Evolutionary conservation across 2,113 vertebrate genomes (phyloP), one percentile per base, ranked within the genome.

Genomic region (Propithecus coquereli): DNA sequence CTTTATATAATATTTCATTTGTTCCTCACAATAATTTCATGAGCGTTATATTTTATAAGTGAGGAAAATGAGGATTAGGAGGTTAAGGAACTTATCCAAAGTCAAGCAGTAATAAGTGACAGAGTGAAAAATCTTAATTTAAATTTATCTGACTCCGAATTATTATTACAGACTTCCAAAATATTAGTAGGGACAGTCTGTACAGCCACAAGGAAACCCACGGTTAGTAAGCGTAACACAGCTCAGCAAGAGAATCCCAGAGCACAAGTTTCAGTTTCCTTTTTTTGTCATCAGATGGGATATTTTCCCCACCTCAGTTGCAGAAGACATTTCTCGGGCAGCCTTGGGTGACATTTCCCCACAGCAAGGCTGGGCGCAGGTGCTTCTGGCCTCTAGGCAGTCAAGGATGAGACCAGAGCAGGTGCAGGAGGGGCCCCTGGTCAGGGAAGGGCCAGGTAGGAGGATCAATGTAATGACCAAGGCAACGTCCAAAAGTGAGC

Each of bases 211-310:
- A 1, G 16, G 71, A 66, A 43, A 34, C 37, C 54, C 4, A 17
- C 5, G 4, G 0, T 59, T 18, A 30, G 47, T 8, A 0, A 54
- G 73, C 10, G 5, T 1, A n/a, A 9, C 1, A 3, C 5, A 8
- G 37, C 43, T n/a, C n/a, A 27, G 12, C 16, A 1, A 20, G 8
- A 3, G 43, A 34, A 6, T 47, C 37, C 76, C 17, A 37, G 59
- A 43, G 25, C 22, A 13, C 32, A 34, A 8, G 16, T n/a, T 11
- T 40, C 16, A 2, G 5, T 16, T 11, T 74, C 43, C 43, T 10
- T 9, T 27, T 27, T 68, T 23, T 71, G n/a, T 79, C 23, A 47
- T 7, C 9, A 17, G 9, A 6, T 45, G 52, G 52, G 52, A 54
- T 54, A 54, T 54, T 54, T 18, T 54, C 5, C 17, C 61, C 1